Evolutionary conservation across 2,797 vertebrate species (phyloP).

Genomic region (Liasis olivaceus): DNA sequence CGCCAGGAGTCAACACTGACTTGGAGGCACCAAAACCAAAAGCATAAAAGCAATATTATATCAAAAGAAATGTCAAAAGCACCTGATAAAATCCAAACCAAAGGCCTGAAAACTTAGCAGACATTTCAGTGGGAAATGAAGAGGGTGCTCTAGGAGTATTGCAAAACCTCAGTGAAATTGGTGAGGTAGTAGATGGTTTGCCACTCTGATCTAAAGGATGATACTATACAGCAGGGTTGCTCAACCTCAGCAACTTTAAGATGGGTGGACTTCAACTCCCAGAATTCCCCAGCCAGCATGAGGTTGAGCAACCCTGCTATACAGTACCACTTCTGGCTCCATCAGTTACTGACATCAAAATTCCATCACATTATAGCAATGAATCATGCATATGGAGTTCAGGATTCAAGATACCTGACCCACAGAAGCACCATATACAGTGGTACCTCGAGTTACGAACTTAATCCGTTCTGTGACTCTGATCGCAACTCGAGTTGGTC

Average conservation of each 20-base stretch:
- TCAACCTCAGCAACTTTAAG: too few relatives aligned
- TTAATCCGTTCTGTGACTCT: too few relatives aligned
- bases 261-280: too few relatives aligned
- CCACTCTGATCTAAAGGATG: not conserved
- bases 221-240: not conserved
- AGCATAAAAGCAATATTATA: too few relatives aligned
- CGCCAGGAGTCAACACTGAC: not conserved
- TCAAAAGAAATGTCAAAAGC: too few relatives aligned
- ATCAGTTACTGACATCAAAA: not conserved
- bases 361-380: not conserved
- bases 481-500: too few relatives aligned
- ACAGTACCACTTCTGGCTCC: not conserved
- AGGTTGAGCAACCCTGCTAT: too few relatives aligned
- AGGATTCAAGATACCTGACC: not conserved
- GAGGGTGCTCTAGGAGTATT: not conserved
- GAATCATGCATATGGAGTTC: not conserved
- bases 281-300: too few relatives aligned
- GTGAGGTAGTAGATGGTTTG: not conserved
- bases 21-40: not conserved
- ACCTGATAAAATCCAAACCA: not conserved
- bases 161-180: not conserved
- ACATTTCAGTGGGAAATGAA: not conserved
- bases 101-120: not conserved
- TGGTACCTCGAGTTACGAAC: too few relatives aligned
- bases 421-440: not conserved